phyloP scores from a whole-genome alignment of 2,888 invertebrate genomes.

The Noctua comes region DNA sequence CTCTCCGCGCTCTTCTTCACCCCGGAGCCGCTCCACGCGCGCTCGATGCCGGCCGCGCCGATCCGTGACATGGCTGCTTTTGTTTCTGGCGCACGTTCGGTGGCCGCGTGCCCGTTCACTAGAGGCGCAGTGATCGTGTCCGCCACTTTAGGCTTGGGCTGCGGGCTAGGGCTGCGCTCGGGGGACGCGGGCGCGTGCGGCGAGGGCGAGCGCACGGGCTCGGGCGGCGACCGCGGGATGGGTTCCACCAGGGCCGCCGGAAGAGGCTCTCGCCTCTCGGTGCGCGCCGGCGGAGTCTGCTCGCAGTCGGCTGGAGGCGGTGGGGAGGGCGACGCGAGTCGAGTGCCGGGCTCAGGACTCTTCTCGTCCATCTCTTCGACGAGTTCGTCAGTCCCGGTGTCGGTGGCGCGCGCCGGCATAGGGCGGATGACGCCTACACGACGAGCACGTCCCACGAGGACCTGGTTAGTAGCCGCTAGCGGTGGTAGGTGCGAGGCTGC shows the following conservation, averaged over 20 bases:
- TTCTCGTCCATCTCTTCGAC: slow-evolving; percentile 66
- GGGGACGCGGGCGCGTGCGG: slow-evolving; percentile 64
- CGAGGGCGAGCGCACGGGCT: slow-evolving; percentile 70
- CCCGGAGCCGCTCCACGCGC: slow-evolving; percentile 80
- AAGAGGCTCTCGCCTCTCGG: slow-evolving; percentile 86
- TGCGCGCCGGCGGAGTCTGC: slow-evolving; percentile 73
- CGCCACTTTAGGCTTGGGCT: slow-evolving; percentile 45
- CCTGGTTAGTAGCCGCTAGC: slow-evolving; percentile 82
- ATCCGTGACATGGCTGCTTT: slow-evolving; percentile 72
- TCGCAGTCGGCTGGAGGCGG: slow-evolving; percentile 81
- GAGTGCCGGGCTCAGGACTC: slow-evolving; percentile 66
- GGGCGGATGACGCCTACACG: slow-evolving; percentile 91
- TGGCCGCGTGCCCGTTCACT: slow-evolving; percentile 72
- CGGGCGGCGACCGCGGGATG: slow-evolving; percentile 75
- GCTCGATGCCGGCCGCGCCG: slow-evolving; percentile 80
- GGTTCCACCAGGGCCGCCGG: slow-evolving; percentile 86
- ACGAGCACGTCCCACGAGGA: slow-evolving; percentile 80
- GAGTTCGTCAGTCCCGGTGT: slow-evolving; percentile 63
- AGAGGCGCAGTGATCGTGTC: slow-evolving; percentile 57
- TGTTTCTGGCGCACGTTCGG: slow-evolving; percentile 53
- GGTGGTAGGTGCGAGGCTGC: slow-evolving; percentile 82
- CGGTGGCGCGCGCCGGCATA: slow-evolving; percentile 78
- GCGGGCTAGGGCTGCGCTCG: slow-evolving; percentile 61
- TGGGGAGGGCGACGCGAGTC: slow-evolving; percentile 69
- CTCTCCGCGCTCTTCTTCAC: slow-evolving; percentile 69